Base-by-base conservation (phyloP, 2,113 vertebrate species). In the Propithecus coquereli region DNA sequence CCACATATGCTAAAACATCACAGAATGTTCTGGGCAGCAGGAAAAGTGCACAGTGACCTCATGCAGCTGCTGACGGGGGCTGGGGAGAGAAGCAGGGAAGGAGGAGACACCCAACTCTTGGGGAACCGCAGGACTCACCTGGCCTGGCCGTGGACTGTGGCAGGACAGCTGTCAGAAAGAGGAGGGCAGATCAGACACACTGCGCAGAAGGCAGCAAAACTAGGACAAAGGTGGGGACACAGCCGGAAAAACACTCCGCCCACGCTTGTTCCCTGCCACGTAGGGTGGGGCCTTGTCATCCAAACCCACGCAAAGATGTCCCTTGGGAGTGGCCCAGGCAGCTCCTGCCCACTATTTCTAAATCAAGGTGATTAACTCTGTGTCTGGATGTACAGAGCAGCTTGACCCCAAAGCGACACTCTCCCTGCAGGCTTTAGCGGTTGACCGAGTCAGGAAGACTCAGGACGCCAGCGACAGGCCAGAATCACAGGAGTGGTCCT, bases 81-180 rank as follows among this genome's bases (percentile, higher is more conserved):
- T 6, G 3, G 11, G 0, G 4, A 23, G 30, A 4, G 11, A 3
- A 18, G 4, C 2, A 17, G 5, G 54, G 34, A 6, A 0, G 54
- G 43, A 52, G 34, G 13, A 30, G 40, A 40, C 34, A 25, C 14
- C 17, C 47, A 0, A 2, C 1, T 0, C 8, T 32, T 0, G 57
- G 34, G 20, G 25, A 27, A 27, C 17, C 18, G 2, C 1, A 45
- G 79, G 37, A 82, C 79, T 82, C 14, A 82, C 54, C 57, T 61
- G 57, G 80, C 23, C 0, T 30, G 25, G 2, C 25, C 0, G 80
- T 59, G 13, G 52, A 61, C 40, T 43, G 40, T 43, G 40, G 40
- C 37, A 6, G 16, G 8, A 9, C 27, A 63, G 16, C 80, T 63
- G 27, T 45, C 13, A 65, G 57, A 32, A 45, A 83, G 27, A 83